phyloP scores from a whole-genome alignment of 2,797 vertebrate genomes.

The Cyprinella venusta region DNA sequence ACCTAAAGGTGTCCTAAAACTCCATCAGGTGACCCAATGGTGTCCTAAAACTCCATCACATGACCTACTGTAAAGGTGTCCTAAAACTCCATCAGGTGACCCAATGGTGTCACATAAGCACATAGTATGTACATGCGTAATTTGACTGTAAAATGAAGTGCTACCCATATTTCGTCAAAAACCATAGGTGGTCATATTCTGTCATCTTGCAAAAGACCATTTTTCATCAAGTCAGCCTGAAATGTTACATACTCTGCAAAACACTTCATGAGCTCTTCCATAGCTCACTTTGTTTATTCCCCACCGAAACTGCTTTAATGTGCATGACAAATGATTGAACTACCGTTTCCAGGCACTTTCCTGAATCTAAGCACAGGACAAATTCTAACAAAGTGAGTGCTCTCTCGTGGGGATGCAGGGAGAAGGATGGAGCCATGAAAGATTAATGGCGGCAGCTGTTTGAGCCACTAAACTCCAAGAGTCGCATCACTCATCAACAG shows the following conservation, averaged over 20 bases:
- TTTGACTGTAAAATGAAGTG: not conserved
- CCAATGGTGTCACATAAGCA: not conserved
- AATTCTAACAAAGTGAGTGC: slow-evolving; percentile 58
- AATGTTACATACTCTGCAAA: slow-evolving; percentile 41
- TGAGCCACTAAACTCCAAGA: slow-evolving; percentile 51
- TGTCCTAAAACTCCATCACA: too few relatives aligned
- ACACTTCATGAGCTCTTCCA: slow-evolving; percentile 32
- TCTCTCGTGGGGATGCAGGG: slow-evolving; percentile 46
- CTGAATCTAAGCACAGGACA: slow-evolving; percentile 57
- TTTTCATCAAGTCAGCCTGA: slow-evolving; percentile 38
- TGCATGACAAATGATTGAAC: slow-evolving; percentile 49
- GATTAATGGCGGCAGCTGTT: slow-evolving; percentile 66
- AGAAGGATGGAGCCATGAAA: slow-evolving; percentile 61
- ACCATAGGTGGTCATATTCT: not conserved
- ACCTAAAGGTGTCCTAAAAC: too few relatives aligned
- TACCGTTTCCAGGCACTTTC: slow-evolving; percentile 52
- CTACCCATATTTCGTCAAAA: not conserved
- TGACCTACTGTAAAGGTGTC: too few relatives aligned
- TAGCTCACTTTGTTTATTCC: slow-evolving; percentile 46
- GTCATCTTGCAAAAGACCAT: not conserved
- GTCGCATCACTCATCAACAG: slow-evolving; percentile 31
- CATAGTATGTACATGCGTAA: not conserved
- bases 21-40: too few relatives aligned
- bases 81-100: too few relatives aligned
- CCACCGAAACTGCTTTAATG: slow-evolving; percentile 48